phyloP scores from a whole-genome alignment of 1,140 invertebrate species.

The Akabosia matsudoensis region DNA sequence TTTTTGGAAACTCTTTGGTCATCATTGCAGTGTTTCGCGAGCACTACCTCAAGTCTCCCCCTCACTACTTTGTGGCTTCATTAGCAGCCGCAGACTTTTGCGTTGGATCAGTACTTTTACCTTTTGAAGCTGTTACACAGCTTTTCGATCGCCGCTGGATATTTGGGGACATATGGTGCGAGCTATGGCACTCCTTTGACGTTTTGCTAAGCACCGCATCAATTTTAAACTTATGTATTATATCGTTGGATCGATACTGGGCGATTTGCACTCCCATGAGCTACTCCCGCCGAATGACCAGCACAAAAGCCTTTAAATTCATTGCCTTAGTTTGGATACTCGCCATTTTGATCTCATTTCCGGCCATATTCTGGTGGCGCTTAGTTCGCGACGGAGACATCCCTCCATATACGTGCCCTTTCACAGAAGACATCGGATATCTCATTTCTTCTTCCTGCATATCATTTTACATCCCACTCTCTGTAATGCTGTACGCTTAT shows the following conservation, averaged over 20 bases:
- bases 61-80: slow-evolving; percentile 96
- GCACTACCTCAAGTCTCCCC: slow-evolving; percentile 88
- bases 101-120: slow-evolving; percentile 90
- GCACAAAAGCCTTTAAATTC: slow-evolving; percentile 81
- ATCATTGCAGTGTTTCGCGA: slow-evolving; percentile 93
- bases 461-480: slow-evolving; percentile 9
- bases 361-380: slow-evolving; percentile 92
- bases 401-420: not conserved
- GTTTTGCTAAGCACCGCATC: slow-evolving; percentile 90
- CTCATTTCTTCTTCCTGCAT: slow-evolving; percentile 7
- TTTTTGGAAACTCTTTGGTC: slow-evolving; percentile 93
- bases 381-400: slow-evolving; percentile 50
- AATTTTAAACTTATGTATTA: slow-evolving; percentile 93
- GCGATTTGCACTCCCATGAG: slow-evolving; percentile 92
- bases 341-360: slow-evolving; percentile 89
- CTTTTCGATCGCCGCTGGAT: slow-evolving; percentile 91
- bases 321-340: slow-evolving; percentile 92
- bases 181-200: slow-evolving; percentile 89
- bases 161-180: slow-evolving; percentile 90
- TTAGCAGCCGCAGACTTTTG: slow-evolving; percentile 92
- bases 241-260: slow-evolving; percentile 93
- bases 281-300: slow-evolving; percentile 89
- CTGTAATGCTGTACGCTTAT: slow-evolving; percentile 8
- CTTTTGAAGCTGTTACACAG: slow-evolving; percentile 91
- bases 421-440: not conserved